A percentile compares a stretch with the other conserved stretches of the same genome.
Evolutionary conservation across 2,113 vertebrate species (phyloP).

Genomic region (Grammomys dolichurus): DNA sequence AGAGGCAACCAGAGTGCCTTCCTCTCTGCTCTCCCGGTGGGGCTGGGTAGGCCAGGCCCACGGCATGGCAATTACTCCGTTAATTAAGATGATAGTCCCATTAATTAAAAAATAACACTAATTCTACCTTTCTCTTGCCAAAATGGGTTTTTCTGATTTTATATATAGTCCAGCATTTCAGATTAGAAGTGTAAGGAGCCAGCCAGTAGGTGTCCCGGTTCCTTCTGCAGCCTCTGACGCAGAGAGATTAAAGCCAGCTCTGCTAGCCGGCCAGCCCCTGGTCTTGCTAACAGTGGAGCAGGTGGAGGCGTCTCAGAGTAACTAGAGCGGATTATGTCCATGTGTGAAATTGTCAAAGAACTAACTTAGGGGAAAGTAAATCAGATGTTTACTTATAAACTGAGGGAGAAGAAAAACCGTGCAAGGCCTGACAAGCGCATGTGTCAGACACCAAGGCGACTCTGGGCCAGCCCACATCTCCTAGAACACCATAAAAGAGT

Average conservation of each 20-base stretch:
- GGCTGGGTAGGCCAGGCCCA: no score
- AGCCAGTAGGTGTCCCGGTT: no score
- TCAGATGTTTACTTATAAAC: neutral
- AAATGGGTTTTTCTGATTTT: conserved; percentile 13
- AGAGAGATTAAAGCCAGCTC: no score
- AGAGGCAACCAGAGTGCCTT: neutral
- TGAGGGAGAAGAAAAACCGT: neutral
- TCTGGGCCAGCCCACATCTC: neutral
- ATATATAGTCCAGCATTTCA: neutral
- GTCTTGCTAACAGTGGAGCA: no score
- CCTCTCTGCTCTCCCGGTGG: neutral
- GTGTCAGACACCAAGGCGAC: neutral
- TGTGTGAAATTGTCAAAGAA: neutral
- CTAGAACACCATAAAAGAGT: neutral
- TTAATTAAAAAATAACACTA: no score
- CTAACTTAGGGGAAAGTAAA: neutral
- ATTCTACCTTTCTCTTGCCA: neutral
- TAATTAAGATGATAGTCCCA: neutral
- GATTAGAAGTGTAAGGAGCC: neutral
- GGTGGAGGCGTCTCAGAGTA: neutral
- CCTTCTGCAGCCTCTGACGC: no score
- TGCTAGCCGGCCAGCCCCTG: no score
- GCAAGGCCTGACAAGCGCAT: neutral
- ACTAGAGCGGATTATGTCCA: neutral
- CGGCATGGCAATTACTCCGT: neutral